Evolutionary conservation across 2,888 invertebrate genomes (phyloP).

Genomic region (Hydrotaea diabolus): DNA sequence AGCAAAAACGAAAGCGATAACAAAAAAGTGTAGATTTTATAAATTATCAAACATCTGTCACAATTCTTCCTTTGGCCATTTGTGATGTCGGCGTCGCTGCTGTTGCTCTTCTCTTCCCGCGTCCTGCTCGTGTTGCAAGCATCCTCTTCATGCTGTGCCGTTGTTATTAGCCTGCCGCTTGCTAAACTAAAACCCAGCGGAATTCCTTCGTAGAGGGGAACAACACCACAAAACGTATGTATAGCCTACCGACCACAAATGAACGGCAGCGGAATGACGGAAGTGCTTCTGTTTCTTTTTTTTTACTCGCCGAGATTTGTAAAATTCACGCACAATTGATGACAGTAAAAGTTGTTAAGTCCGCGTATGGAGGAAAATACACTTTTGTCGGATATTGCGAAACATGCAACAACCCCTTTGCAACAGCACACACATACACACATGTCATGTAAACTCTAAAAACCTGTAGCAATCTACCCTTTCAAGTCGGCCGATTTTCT

Average conservation of each 20-base stretch:
- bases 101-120: too few species aligned
- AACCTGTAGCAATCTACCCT: slow-evolving; percentile 1
- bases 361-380: background rate
- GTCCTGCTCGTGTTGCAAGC: too few species aligned
- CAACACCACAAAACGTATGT: background rate
- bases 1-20: background rate
- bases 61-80: slow-evolving; percentile 25
- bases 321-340: slow-evolving; percentile 26
- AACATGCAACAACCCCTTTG: background rate
- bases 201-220: background rate
- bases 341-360: slow-evolving; percentile 13
- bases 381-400: too few species aligned
- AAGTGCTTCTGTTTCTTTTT: background rate
- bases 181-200: background rate
- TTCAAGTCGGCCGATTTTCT: background rate
- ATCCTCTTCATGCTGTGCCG: too few species aligned
- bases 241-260: slow-evolving; percentile 2
- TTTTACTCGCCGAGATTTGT: background rate
- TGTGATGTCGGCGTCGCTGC: background rate
- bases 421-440: too few species aligned
- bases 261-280: background rate
- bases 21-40: slow-evolving; percentile 39
- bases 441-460: background rate
- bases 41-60: slow-evolving; percentile 64
- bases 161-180: background rate